These are phyloP conservation scores for Mnemiopsis leidyi DNA, from an alignment of 37 sponge, comb jelly and placozoan genomes.

Conservation along the genomic window DNA sequence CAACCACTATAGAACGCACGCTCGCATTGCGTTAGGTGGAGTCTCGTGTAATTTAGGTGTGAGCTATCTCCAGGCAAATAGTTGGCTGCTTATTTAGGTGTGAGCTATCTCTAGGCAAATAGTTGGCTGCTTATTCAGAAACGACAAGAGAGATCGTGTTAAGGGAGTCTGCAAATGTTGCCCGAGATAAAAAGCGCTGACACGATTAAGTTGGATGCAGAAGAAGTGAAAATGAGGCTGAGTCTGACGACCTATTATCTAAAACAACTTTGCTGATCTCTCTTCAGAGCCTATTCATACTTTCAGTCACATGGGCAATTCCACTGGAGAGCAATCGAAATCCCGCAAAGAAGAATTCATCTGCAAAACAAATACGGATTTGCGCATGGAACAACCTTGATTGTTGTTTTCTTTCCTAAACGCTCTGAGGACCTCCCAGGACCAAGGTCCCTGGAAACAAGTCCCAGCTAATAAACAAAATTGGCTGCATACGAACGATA, in stretches of 20 bases:
- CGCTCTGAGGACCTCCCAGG: not conserved
- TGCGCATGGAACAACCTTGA: not conserved
- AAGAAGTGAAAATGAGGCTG: not conserved
- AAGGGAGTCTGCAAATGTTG: no score
- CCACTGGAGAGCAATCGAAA: not conserved
- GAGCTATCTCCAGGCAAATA: not conserved
- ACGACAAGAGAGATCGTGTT: no score
- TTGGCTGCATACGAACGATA: not conserved
- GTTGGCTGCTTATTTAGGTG: not conserved
- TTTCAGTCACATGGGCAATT: no score
- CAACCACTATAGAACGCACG: no score
- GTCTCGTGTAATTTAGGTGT: not conserved
- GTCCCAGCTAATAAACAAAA: not conserved
- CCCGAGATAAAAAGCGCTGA: no score
- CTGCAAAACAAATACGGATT: not conserved
- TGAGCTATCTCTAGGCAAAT: not conserved
- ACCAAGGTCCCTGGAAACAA: constrained; percentile 1
- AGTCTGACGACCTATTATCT: not conserved
- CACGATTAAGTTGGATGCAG: not conserved
- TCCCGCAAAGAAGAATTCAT: not conserved
- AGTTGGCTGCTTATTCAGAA: not conserved
- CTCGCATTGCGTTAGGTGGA: not conserved
- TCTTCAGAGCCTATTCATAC: not conserved
- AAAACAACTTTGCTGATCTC: not conserved
- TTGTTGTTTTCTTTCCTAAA: constrained; percentile 45